These are phyloP conservation scores for Pseudeuparius sepicola DNA, from an alignment of 2,888 invertebrate genomes.

Conservation along the genomic window DNA sequence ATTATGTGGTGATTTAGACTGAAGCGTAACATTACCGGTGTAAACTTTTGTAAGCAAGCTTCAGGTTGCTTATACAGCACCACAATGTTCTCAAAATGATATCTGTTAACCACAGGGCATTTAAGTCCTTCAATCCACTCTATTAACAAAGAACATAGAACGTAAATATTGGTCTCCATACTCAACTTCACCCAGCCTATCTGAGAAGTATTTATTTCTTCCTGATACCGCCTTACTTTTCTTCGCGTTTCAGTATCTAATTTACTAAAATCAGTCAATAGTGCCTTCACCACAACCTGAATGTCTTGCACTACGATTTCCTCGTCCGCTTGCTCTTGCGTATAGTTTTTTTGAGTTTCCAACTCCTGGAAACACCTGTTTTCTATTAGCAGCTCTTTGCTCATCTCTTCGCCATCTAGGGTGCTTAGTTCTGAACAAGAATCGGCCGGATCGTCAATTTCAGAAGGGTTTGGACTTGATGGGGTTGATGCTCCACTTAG, in stretches of 20 bases:
- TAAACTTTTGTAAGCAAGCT: constrained; percentile 49
- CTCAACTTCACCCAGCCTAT: constrained; percentile 56
- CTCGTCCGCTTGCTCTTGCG: constrained; percentile 29
- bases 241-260: constrained; percentile 47
- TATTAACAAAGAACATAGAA: constrained; percentile 56
- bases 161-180: constrained; percentile 51
- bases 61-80: constrained; percentile 50
- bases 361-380: constrained; percentile 46
- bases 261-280: constrained; percentile 48
- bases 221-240: constrained; percentile 44
- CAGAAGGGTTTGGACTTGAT: constrained; percentile 34
- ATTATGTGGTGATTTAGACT: neutral
- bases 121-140: constrained; percentile 71
- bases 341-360: constrained; percentile 38
- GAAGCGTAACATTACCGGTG: constrained; percentile 36
- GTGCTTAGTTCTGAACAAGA: constrained; percentile 32
- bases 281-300: constrained; percentile 40
- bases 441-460: constrained; percentile 30
- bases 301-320: constrained; percentile 28
- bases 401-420: constrained; percentile 41
- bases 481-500: constrained; percentile 27
- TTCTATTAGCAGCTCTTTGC: constrained; percentile 40
- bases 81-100: constrained; percentile 58
- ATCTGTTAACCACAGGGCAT: constrained; percentile 53
- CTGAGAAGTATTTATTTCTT: constrained; percentile 56